Evolutionary conservation across 2,888 invertebrate species (phyloP), one percentile per base, ranked within the genome.

Genomic region (Tipula vernalis): DNA sequence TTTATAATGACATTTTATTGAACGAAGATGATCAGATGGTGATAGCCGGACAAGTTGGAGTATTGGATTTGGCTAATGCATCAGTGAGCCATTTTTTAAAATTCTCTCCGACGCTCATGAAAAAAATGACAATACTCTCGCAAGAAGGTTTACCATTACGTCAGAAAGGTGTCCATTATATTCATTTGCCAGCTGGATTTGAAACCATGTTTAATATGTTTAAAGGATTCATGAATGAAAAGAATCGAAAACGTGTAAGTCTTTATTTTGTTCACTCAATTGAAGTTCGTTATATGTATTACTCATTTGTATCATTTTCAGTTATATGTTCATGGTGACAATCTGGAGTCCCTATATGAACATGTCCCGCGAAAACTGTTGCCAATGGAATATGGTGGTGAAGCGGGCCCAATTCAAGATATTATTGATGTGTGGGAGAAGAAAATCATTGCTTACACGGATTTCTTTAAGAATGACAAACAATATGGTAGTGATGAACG

Each of bases 381-480:
- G 85, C 95, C 95, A 0, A 90, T 90, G 8, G 95, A 95, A 89
- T 95, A 95, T 89, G 95, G 95, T 10, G 95, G 95, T 0, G 92
- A 92, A 28, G 86, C 86, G 2, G 86, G 86, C 18, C 91, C 92
- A 57, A 90, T 93, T 86, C 88, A 90, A 87, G 89, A 90, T 87
- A 89, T 91, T 5, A 89, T 90, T 36, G 88, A 89, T 10, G 89
- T 89, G 5, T 92, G 91, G 91, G 90, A 90, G 86, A 89, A 90
- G 8, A 91, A 91, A 87, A 87, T 92, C 3, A 42, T 89, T 3
- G 88, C 89, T 36, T 91, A 91, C 87, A 89, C 89, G 36, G 88
- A 90, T 10, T 91, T 90, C 87, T 91, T 91, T 86, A 84, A 88
- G 57, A 90, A 90, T 2, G 90, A 90, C 0, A 89, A 89, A 5